phyloP scores from a whole-genome alignment of 30 jellyfish, hydroid and myxozoan species.

The Hydractinia echinata region DNA sequence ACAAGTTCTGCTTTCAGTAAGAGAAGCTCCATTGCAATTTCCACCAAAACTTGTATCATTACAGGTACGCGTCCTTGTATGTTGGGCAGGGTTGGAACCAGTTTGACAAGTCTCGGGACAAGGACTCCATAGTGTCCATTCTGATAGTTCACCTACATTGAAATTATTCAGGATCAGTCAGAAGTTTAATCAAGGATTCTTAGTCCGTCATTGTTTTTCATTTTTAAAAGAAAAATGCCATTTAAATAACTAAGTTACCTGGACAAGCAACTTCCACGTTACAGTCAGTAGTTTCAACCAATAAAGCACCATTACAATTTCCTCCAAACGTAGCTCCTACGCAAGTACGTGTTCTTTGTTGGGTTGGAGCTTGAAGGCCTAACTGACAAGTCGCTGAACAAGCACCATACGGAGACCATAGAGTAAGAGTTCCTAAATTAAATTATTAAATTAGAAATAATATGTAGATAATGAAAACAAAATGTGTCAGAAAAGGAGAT shows the following conservation, averaged over 20 bases:
- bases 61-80: slow-evolving; percentile 4
- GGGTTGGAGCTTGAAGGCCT: background rate
- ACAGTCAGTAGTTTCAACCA: background rate
- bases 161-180: background rate
- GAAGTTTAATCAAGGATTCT: too few species aligned
- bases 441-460: too few species aligned
- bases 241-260: background rate
- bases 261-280: slow-evolving; percentile 4
- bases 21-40: slow-evolving; percentile 15
- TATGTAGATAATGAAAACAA: too few species aligned
- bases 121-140: slow-evolving; percentile 14
- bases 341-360: slow-evolving; percentile 5
- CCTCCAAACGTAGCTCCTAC: slow-evolving; percentile 19
- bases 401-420: background rate
- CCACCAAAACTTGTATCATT: slow-evolving; percentile 15
- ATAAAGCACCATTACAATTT: background rate
- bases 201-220: too few species aligned
- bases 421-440: background rate
- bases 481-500: too few species aligned
- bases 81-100: background rate
- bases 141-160: background rate
- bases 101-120: slow-evolving; percentile 26
- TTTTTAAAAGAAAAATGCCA: too few species aligned
- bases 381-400: slow-evolving; percentile 15
- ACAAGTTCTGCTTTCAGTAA: background rate